These are phyloP conservation scores for Alca torda DNA, from an alignment of 2,797 vertebrate genomes.

Conservation along the genomic window DNA sequence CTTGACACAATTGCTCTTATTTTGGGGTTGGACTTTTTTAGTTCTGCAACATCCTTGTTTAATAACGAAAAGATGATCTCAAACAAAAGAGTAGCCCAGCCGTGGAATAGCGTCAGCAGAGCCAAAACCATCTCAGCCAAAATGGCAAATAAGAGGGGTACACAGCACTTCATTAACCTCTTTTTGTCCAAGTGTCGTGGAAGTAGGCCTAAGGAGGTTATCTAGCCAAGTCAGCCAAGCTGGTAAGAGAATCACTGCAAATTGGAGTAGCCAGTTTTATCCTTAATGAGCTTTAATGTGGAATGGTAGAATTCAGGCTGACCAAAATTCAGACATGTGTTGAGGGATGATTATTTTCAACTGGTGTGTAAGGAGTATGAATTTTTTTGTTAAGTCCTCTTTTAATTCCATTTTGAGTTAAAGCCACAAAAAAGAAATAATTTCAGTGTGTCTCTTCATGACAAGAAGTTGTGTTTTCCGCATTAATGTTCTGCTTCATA, in stretches of 20 bases:
- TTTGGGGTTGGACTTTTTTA: background rate
- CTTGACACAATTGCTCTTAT: background rate
- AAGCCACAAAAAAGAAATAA: background rate
- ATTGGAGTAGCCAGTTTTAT: background rate
- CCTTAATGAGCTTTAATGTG: background rate
- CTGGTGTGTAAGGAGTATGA: background rate
- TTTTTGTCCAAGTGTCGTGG: background rate
- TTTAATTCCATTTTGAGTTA: background rate
- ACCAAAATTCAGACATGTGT: background rate
- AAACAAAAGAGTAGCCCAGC: background rate
- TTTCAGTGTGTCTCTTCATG: background rate
- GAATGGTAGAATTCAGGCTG: background rate
- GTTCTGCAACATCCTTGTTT: background rate
- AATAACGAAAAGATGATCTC: accelerated
- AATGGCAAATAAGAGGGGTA: background rate
- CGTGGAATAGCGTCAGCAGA: background rate
- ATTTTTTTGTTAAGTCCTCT: background rate
- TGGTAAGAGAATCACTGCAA: background rate
- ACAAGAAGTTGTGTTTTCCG: background rate
- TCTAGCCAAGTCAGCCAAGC: background rate
- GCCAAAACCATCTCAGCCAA: background rate
- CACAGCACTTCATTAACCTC: background rate
- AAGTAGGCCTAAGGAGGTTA: background rate
- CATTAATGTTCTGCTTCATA: background rate
- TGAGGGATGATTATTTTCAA: background rate